A percentile compares a stretch with the other conserved stretches of the same genome.
Conservation (phyloP, 1,140 invertebrate species). For the Psilanteris sp. region DNA sequence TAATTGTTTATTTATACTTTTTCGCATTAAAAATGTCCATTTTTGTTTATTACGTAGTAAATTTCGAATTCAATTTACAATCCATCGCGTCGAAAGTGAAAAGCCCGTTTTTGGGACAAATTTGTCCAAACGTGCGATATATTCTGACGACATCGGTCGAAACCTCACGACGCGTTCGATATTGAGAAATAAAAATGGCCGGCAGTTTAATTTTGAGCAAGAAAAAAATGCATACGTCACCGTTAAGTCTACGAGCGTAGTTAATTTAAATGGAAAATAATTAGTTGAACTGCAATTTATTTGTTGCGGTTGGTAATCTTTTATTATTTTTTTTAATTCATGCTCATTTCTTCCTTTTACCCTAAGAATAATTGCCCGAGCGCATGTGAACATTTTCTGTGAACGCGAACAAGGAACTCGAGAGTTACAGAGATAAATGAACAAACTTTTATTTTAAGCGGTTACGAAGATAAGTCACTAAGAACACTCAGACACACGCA, state of each 20-base stretch:
- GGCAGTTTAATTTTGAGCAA: too few relatives aligned
- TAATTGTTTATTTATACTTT: too few relatives aligned
- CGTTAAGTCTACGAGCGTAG: neutral
- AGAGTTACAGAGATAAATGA: constrained; percentile 54
- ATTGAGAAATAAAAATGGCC: too few relatives aligned
- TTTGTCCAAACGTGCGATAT: too few relatives aligned
- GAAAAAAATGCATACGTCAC: too few relatives aligned
- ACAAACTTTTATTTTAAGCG: constrained; percentile 55
- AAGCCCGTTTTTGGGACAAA: too few relatives aligned
- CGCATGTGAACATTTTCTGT: constrained; percentile 47
- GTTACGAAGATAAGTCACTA: constrained; percentile 51
- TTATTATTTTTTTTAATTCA: constrained; percentile 9
- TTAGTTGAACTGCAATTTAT: constrained; percentile 8
- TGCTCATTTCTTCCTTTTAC: constrained; percentile 5
- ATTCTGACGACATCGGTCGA: too few relatives aligned
- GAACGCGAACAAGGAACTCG: constrained; percentile 38
- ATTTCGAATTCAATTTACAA: too few relatives aligned
- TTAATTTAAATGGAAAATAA: constrained; percentile 8
- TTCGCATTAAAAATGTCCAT: too few relatives aligned
- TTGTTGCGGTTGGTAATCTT: constrained; percentile 16
- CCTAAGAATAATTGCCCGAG: constrained; percentile 37
- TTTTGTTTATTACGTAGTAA: too few relatives aligned
- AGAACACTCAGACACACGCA: constrained; percentile 12
- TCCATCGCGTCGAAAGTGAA: too few relatives aligned
- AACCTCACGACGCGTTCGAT: too few relatives aligned